A percentile compares a stretch with the other conserved stretches of the same genome.
These are phyloP conservation scores for Chaenogobius annularis DNA, from an alignment of 2,113 vertebrate genomes.

Conservation along the genomic window DNA sequence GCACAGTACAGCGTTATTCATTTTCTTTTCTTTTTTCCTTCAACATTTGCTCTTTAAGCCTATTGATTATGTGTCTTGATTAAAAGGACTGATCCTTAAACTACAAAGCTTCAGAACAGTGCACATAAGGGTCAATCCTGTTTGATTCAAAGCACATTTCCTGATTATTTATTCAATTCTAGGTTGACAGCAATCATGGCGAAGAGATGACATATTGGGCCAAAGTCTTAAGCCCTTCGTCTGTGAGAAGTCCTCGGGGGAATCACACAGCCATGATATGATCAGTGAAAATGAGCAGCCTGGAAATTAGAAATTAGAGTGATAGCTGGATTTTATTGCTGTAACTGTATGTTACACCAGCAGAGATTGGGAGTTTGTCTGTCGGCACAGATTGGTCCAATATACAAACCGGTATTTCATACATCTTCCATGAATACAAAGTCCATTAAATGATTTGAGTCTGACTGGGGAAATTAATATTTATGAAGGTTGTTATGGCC, in stretches of 20 bases:
- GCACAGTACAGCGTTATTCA: too few relatives aligned
- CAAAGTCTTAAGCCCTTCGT: constrained; percentile 7
- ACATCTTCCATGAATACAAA: background rate
- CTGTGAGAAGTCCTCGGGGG: constrained; percentile 25
- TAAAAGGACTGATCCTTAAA: too few relatives aligned
- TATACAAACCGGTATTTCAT: constrained; percentile 27
- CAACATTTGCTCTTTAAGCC: background rate
- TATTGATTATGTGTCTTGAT: too few relatives aligned
- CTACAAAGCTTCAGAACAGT: too few relatives aligned
- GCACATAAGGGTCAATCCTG: too few relatives aligned
- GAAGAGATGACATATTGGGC: constrained; percentile 14
- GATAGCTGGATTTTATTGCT: constrained; percentile 49
- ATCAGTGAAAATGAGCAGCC: constrained; percentile 48
- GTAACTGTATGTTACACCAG: constrained; percentile 27
- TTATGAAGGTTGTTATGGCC: too few relatives aligned
- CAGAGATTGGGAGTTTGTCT: constrained; percentile 35
- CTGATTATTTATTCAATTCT: background rate
- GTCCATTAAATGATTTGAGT: background rate
- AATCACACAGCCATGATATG: constrained; percentile 51
- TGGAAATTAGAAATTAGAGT: constrained; percentile 54
- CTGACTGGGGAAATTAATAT: too few relatives aligned
- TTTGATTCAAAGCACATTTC: background rate
- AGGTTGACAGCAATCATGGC: constrained; percentile 26
- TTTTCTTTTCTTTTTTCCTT: background rate
- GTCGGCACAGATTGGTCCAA: constrained; percentile 35